Conservation (phyloP, 2,113 vertebrate species). For the Austrofundulus limnaeus region DNA sequence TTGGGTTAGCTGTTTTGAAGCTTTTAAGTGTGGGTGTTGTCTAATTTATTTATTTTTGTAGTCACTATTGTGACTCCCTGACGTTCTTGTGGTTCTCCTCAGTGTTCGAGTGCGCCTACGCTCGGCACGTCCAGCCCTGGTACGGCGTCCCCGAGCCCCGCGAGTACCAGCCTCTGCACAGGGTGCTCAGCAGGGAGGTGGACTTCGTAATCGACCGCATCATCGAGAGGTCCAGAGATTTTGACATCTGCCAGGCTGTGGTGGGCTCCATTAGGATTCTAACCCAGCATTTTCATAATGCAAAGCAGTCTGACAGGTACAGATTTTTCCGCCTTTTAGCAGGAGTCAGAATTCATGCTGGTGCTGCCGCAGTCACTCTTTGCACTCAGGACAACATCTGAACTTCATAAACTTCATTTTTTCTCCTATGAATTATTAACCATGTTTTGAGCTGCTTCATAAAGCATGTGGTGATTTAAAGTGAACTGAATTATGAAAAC, state of each 20-base stretch:
- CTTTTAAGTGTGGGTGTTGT: constrained; percentile 5
- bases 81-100: constrained; percentile 34
- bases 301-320: constrained; percentile 75
- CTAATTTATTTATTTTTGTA: too few relatives aligned
- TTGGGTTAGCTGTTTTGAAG: constrained; percentile 17
- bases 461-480: not conserved
- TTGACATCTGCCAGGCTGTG: constrained; percentile 68
- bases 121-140: constrained; percentile 73
- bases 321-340: constrained; percentile 7
- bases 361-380: constrained; percentile 29
- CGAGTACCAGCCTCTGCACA: constrained; percentile 71
- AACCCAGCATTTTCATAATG: constrained; percentile 75
- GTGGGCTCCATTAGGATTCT: constrained; percentile 75
- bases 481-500: not conserved
- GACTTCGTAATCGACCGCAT: constrained; percentile 67
- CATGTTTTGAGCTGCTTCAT: constrained; percentile 9
- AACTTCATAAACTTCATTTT: constrained; percentile 43
- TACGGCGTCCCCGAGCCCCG: constrained; percentile 63
- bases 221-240: constrained; percentile 56
- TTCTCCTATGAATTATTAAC: constrained; percentile 54
- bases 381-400: constrained; percentile 28
- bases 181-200: constrained; percentile 69
- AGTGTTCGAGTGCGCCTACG: constrained; percentile 79
- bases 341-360: constrained; percentile 1
- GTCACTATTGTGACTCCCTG: constrained; percentile 19